Evolutionary conservation across 2,888 invertebrate species (phyloP), one percentile per base, ranked within the genome.

Genomic region (Toxonevra muliebris): DNA sequence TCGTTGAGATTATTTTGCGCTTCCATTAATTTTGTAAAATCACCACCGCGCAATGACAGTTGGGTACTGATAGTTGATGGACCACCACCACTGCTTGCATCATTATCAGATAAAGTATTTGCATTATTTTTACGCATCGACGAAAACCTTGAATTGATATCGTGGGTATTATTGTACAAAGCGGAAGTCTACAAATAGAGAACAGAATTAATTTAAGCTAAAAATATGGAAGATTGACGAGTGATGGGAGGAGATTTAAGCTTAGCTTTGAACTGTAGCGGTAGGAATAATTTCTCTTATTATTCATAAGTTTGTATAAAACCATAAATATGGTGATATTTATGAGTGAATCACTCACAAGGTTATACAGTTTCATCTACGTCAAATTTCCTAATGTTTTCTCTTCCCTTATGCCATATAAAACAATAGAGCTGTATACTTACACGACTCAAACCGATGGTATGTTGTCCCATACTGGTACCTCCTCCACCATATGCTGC

Each of bases 1-100:
- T 85, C 60, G 40, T 69, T 72, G 7, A 75, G 54, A 61, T 54
- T 73, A 59, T 70, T 73, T 69, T 73, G 72, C 0, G 68, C 40
- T 50, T 73, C 75, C 7, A 65, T 30, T 59, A 64, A 54, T 71
- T 73, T 73, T 54, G 50, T 70, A 12, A 30, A 42, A 48, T 72
- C 69, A 9, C 53, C 63, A 11, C 62, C n/a, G 7, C 68, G 71
- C 10, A 72, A 13, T n/a, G 64, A 19, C 1, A 68, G 10, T 13
- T 72, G 69, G 11, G 61, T 64, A 13, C 20, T 67, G 11, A 50
- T 52, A 17, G 66, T 58, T 30, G 30, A 30, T 8, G 65, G n/a
- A n/a, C 53, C n/a, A 20, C 62, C 63, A n/a, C 67, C 30, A 19
- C 69, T 30, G 3, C 59, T 17, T 8, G 66, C 10, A 62, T 74